These are phyloP conservation scores for Cynodonichthys magdalenae DNA, from an alignment of 2,797 vertebrate genomes.

Conservation along the genomic window DNA sequence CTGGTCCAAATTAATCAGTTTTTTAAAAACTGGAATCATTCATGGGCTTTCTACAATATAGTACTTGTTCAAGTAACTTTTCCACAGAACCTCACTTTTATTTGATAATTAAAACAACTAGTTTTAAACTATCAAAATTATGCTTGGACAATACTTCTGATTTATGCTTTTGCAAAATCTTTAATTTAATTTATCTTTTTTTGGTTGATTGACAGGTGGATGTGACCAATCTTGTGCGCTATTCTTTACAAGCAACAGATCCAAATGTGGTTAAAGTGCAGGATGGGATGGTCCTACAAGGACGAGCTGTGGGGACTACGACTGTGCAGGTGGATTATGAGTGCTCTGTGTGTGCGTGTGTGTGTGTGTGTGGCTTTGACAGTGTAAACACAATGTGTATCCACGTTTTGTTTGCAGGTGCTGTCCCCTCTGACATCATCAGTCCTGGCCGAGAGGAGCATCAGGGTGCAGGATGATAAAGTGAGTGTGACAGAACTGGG, in stretches of 20 bases:
- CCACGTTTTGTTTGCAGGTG: constrained; percentile 76
- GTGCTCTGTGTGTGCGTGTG: not conserved
- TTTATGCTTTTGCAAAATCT: not conserved
- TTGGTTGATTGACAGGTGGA: constrained; percentile 88
- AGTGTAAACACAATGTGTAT: not conserved
- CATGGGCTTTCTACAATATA: too few relatives aligned
- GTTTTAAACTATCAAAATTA: not conserved
- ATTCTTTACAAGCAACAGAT: constrained; percentile 88
- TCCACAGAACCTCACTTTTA: too few relatives aligned
- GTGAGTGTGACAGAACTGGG: constrained; percentile 90
- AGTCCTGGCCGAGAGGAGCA: constrained; percentile 87
- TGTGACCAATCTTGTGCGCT: constrained; percentile 86
- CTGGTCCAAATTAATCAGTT: too few relatives aligned
- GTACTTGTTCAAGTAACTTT: too few relatives aligned
- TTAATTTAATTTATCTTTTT: constrained; percentile 1
- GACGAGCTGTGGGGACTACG: constrained; percentile 89
- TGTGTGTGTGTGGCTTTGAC: not conserved
- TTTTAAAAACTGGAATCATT: too few relatives aligned
- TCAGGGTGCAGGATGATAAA: constrained; percentile 90
- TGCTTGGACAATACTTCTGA: not conserved
- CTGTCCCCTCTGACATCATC: constrained; percentile 87
- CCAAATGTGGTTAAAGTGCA: constrained; percentile 84
- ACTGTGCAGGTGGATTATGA: constrained; percentile 84
- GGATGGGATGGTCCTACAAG: constrained; percentile 83
- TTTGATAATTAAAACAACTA: too few relatives aligned